A percentile compares a stretch with the other conserved stretches of the same genome.
Evolutionary conservation across 2,113 vertebrate species (phyloP).

Genomic region (Pelusios castaneus): DNA sequence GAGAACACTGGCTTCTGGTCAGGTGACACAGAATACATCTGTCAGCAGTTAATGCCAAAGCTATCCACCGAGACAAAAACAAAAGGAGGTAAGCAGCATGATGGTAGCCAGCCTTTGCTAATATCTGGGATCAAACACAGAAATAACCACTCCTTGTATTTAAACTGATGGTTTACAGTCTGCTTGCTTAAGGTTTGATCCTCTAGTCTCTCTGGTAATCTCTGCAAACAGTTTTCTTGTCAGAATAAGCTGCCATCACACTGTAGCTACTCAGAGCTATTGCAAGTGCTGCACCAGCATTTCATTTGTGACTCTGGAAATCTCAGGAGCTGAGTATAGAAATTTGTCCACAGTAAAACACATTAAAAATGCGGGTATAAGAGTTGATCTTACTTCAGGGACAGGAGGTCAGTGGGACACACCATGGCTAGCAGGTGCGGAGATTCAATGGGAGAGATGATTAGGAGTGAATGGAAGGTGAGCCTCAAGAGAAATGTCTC

Average conservation of each 20-base stretch:
- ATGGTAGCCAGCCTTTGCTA: neutral
- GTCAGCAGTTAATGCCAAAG: neutral
- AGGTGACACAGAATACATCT: neutral
- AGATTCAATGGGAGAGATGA: neutral
- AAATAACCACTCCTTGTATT: neutral
- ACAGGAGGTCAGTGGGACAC: neutral
- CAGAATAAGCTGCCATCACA: neutral
- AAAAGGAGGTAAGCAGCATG: neutral
- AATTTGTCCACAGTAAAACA: neutral
- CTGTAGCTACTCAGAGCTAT: neutral
- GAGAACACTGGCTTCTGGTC: neutral
- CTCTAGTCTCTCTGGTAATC: neutral
- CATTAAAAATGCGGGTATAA: neutral
- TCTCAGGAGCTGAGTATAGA: neutral
- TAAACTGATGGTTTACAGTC: neutral
- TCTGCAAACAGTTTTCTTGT: neutral
- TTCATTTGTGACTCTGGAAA: neutral
- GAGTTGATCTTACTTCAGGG: neutral
- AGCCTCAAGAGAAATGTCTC: rapidly evolving
- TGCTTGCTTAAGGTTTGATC: neutral
- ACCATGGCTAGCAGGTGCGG: neutral
- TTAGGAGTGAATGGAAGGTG: neutral
- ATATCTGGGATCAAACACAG: neutral
- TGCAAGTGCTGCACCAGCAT: neutral
- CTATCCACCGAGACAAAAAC: neutral